Evolutionary conservation across 2,113 vertebrate genomes (phyloP).

Genomic region (Hystrix brachyura): DNA sequence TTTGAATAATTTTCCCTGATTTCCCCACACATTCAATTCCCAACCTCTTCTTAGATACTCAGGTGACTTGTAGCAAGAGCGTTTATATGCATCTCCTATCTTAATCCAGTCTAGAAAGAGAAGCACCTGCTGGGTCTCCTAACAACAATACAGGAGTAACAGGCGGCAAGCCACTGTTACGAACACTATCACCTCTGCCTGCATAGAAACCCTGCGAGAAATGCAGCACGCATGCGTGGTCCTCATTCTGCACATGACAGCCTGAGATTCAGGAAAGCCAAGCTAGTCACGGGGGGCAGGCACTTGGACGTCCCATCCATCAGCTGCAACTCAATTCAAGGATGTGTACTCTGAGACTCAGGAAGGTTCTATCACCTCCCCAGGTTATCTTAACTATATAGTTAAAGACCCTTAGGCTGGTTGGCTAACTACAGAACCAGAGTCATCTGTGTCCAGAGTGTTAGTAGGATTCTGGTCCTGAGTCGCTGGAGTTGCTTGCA

Average conservation of each 20-base stretch:
- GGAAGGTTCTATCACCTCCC: not conserved
- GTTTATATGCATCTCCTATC: not conserved
- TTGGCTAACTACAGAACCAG: not conserved
- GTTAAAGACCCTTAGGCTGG: not conserved
- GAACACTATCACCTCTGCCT: not conserved
- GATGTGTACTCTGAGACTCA: not conserved
- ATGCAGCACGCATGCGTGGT: not conserved
- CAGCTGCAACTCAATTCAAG: not conserved
- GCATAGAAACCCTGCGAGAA: not conserved
- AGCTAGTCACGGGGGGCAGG: not conserved
- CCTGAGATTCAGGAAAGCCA: not conserved
- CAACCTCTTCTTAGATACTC: not conserved
- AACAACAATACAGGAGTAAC: not conserved
- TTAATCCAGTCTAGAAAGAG: not conserved
- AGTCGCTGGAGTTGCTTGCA: not conserved
- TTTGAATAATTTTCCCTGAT: not conserved
- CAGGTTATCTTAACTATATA: not conserved
- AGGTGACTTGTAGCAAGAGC: not conserved
- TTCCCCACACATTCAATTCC: not conserved
- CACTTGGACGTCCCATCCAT: conserved; percentile 7
- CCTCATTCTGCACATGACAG: not conserved
- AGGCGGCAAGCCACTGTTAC: not conserved
- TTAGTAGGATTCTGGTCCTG: not conserved
- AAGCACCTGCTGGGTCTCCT: not conserved
- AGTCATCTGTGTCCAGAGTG: not conserved